Base-by-base conservation (phyloP, 1,140 invertebrate species). In the Zophobas atratus region DNA sequence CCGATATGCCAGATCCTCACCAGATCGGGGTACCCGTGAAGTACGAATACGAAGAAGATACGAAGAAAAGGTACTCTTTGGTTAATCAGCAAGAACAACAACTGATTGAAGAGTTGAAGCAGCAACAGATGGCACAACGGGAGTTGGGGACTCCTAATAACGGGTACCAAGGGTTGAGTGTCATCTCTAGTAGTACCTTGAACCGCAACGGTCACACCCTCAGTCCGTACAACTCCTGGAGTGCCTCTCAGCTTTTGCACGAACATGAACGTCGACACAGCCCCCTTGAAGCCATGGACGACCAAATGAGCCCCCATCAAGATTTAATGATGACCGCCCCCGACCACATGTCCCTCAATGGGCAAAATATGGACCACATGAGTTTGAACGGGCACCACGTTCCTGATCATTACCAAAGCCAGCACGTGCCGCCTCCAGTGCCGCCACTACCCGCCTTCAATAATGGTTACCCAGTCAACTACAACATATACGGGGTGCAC, bases 231-330 rank as follows among this genome's bases (percentile, higher is more conserved):
- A 89, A 90, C 76, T 89, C 88, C 0, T 91, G 90, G 90, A 89
- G 89, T 36, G 90, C 90, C 1, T 89, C 88, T 5, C 89, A 91
- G 82, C 82, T 92, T 4, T 83, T 92, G 1, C 88, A 90, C 79
- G 90, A 91, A 82, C 90, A 92, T 77, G 90, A 92, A 81, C 86
- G 89, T 36, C 84, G 89, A 36, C 87, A 88, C 48, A 89, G 88
- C 79, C 89, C 90, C 0, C 79, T 86, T 80, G 85, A 85, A 2
- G 81, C 84, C 74, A 78, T 79, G 53, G 81, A 83, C 35, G 80
- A 84, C 41, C 80, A 83, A 53, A 56, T 83, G 56, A 77, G 81
- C 53, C 48, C 74, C 5, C 82, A 84, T 75, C 83, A 85, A 70
- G 81, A 84, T 57, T 76, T 82, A 5, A 72, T 84, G 70, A 79